phyloP scores from a whole-genome alignment of 2,797 vertebrate species.

The Pipistrellus nathusii region DNA sequence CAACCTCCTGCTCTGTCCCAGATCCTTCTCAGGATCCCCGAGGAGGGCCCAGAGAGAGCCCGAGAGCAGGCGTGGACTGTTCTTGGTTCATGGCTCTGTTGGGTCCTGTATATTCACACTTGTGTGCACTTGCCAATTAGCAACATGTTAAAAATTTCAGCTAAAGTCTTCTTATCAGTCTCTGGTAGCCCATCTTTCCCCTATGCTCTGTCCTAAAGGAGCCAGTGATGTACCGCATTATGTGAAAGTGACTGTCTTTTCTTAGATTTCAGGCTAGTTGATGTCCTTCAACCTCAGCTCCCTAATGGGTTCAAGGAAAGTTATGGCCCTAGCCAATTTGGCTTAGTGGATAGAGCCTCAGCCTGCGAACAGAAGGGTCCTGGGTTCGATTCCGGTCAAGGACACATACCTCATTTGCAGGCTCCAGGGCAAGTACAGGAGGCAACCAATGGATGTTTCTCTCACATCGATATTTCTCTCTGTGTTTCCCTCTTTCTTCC shows the following conservation, averaged over 20 bases:
- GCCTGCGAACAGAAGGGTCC: too few relatives aligned
- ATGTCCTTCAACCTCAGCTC: background rate
- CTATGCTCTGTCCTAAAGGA: background rate
- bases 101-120: background rate
- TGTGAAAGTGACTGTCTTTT: background rate
- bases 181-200: background rate
- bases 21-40: background rate
- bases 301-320: background rate
- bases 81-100: background rate
- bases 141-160: background rate
- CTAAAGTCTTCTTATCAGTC: background rate
- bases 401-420: too few relatives aligned
- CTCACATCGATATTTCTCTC: too few relatives aligned
- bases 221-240: background rate
- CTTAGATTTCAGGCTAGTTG: background rate
- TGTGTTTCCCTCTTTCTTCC: too few relatives aligned
- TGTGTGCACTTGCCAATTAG: background rate
- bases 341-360: too few relatives aligned
- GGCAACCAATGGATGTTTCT: too few relatives aligned
- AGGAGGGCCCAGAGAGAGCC: background rate
- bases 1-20: background rate
- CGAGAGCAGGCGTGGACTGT: background rate
- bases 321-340: too few relatives aligned
- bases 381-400: too few relatives aligned
- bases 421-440: too few relatives aligned